Evolutionary conservation across 2,797 vertebrate species (phyloP), one percentile per base, ranked within the genome.

Genomic region (Epinephelus awoara): DNA sequence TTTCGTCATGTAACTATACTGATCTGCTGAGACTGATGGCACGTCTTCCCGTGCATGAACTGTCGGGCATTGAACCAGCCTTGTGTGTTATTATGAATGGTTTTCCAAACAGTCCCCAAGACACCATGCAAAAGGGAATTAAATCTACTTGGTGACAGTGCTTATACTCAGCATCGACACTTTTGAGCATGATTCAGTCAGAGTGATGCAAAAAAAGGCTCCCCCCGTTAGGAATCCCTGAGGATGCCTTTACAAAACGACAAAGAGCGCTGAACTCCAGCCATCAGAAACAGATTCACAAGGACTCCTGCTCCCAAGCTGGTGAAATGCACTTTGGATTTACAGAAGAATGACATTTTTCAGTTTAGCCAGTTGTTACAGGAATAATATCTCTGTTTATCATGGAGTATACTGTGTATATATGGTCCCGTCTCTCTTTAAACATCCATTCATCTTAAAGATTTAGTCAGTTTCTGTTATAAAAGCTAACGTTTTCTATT

Each of bases 51-150:
- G 5, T 29, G 1, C 27, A 29, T 29, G 27, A 25, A 78, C 70
- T 44, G 83, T 61, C 59, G 83, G 61, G 71, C 61, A 52, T 11
- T 68, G 12, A 58, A 64, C 38, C 62, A 50, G 38, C 51, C 17
- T 17, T 25, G 49, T 29, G 13, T 42, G 40, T 88, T 42, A 79
- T 78, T 85, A 69, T 75, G 80, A 81, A 67, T 85, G 67, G 18
- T 77, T 87, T 90, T 88, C 49, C 34, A 70, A 83, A 85, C 52
- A 52, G 54, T 77, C 86, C 82, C 83, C 38, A 71, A 77, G 75
- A 84, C 40, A 49, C 52, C 52, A 9, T 25, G 67, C 67, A 83
- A 74, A 85, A 49, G n/a, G 34, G 62, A 77, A 67, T 79, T 82
- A 67, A 82, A 54, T 77, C 77, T 79, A 68, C 67, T 57, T 21